Evolutionary conservation across 2,113 vertebrate genomes (phyloP), one percentile per base, ranked within the genome.

Genomic region (Campylorhamphus procurvoides): DNA sequence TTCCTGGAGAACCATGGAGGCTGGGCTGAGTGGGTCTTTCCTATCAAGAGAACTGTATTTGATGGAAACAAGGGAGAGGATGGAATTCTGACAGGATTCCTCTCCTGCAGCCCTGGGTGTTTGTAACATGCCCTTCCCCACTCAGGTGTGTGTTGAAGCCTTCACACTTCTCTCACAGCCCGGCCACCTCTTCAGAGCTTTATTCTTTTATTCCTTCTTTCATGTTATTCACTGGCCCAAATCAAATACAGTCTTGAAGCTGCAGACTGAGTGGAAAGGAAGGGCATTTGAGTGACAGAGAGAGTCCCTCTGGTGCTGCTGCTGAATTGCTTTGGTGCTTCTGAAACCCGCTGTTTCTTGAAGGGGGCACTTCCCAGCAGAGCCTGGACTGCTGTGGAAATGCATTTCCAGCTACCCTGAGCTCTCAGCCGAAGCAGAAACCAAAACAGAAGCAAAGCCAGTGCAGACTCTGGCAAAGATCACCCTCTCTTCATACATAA

Each of bases 381-480:
- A 95, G 63, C 55, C 50, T 77, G 67, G 83, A 18, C 79, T 72
- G 49, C 84, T 87, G 50, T 85, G 87, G 79, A 90, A 95, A 84
- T 62, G 74, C 42, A n/a, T 91, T 95, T 94, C 73, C 91, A 94
- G 93, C 84, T 66, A 23, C 56, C 29, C 46, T 37, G 59, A 87
- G 46, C 39, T 84, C 84, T 93, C 49, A 79, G 56, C n/a, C 59
- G 63, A 77, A 84, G 69, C 67, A 89, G 68, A 94, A 95, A 90
- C 81, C 90, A 92, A 93, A 96, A 86, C n/a, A 91, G 66, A 55
- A 92, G 64, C 72, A 89, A 94, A 75, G 40, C 52, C 44, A 79
- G 33, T 79, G 62, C 8, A 50, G 87, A 88, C 92, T 95, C 91
- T 96, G 92, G 78, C 82, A 92, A 93, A 93, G 60, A 90, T 95